Conservation (phyloP, 1,140 invertebrate genomes). For the Zaprionus tsacasi region DNA sequence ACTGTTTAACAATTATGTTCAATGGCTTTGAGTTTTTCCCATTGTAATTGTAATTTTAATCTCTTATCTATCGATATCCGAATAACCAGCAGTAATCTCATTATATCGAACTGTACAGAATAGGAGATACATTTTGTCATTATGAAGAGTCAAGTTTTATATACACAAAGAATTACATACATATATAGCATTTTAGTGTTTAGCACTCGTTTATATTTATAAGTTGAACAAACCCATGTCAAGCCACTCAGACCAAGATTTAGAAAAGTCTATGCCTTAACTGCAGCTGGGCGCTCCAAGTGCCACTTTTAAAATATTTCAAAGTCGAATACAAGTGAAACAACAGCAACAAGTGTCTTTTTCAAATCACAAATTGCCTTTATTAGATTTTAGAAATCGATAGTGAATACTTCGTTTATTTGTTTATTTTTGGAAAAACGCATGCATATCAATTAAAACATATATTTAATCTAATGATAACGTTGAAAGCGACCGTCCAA, state of each 20-base stretch:
- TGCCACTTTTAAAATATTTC: slow-evolving; percentile 18
- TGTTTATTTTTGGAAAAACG: slow-evolving; percentile 21
- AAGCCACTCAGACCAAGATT: slow-evolving; percentile 15
- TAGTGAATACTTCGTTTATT: slow-evolving; percentile 44
- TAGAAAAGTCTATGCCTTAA: slow-evolving; percentile 49
- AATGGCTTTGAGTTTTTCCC: slow-evolving; percentile 30
- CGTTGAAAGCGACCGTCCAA: slow-evolving; percentile 61
- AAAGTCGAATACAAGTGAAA: slow-evolving; percentile 27
- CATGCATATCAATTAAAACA: slow-evolving; percentile 44
- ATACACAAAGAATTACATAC: slow-evolving; percentile 38
- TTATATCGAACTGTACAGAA: slow-evolving; percentile 68
- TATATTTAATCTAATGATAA: slow-evolving; percentile 27
- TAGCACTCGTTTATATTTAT: slow-evolving; percentile 26
- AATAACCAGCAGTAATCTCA: slow-evolving; percentile 5
- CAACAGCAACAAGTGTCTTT: slow-evolving; percentile 60
- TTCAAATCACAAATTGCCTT: slow-evolving; percentile 75
- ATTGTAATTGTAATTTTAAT: slow-evolving; percentile 29
- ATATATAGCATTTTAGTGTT: slow-evolving; percentile 33
- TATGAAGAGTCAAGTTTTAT: slow-evolving; percentile 25
- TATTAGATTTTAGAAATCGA: slow-evolving; percentile 81
- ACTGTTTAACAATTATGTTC: slow-evolving; percentile 52
- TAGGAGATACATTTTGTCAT: slow-evolving; percentile 14
- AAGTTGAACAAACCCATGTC: not conserved
- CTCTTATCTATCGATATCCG: slow-evolving; percentile 11
- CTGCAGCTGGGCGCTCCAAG: slow-evolving; percentile 48